These are phyloP conservation scores for Illadopsis cleaveri DNA, from an alignment of 2,113 vertebrate genomes.

Conservation along the genomic window DNA sequence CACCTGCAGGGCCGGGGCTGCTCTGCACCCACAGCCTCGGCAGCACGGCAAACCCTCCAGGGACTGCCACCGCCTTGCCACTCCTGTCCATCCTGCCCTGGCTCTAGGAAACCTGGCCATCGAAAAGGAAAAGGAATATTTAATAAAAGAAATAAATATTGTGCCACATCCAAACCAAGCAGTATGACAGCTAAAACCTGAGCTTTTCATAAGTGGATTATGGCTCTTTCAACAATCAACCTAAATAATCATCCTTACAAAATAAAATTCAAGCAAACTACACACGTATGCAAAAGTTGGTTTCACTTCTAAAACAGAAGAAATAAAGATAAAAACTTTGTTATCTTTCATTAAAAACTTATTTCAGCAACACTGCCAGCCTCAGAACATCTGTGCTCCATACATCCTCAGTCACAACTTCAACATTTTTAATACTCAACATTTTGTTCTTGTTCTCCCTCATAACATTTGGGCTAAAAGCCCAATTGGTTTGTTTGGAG, in stretches of 20 bases:
- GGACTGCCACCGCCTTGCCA: not conserved
- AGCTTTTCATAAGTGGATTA: not conserved
- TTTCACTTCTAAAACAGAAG: not conserved
- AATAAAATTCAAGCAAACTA: not conserved
- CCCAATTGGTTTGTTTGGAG: conserved; percentile 7
- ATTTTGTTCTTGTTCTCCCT: conserved; percentile 30
- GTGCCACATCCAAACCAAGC: not conserved
- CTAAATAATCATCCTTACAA: not conserved
- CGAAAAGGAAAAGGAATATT: not conserved
- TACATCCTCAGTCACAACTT: not conserved
- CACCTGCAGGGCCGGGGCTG: not conserved
- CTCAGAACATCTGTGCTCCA: conserved; percentile 38
- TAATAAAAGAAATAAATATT: not conserved
- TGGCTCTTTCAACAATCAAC: not conserved
- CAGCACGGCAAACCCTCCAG: not conserved
- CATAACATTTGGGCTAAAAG: conserved; percentile 23
- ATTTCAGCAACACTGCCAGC: not conserved
- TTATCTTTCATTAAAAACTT: conserved; percentile 9
- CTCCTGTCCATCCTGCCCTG: not conserved
- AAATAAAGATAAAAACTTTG: not conserved
- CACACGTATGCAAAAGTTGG: not conserved
- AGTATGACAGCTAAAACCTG: not conserved
- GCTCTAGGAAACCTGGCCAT: not conserved
- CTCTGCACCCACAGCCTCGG: not conserved
- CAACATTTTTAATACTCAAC: conserved; percentile 25